phyloP scores from a whole-genome alignment of 2,888 invertebrate genomes.

The Conistra vaccinii region DNA sequence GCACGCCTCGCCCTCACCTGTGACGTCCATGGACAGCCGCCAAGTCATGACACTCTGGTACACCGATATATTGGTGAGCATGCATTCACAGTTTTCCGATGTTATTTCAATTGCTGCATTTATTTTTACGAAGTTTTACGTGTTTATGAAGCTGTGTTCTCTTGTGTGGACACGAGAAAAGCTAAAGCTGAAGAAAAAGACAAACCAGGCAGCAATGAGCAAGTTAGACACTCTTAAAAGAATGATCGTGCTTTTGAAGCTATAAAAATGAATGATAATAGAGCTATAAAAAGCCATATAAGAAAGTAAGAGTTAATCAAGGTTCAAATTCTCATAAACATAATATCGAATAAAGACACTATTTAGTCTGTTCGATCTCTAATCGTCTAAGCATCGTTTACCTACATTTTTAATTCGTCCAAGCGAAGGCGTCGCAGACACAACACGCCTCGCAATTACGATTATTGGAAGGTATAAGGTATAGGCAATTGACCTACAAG shows the following conservation, averaged over 20 bases:
- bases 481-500: conserved; percentile 86
- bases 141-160: conserved; percentile 16
- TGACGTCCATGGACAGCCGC: conserved; percentile 87
- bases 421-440: conserved; percentile 67
- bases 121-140: conserved; percentile 14
- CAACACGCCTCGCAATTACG: conserved; percentile 78
- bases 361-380: conserved; percentile 47
- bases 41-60: conserved; percentile 90
- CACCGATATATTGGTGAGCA: conserved; percentile 89
- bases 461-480: conserved; percentile 81
- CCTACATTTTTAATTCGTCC: conserved; percentile 67
- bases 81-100: conserved; percentile 58
- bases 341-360: conserved; percentile 30
- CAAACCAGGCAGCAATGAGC: not conserved
- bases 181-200: not conserved
- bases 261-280: conserved; percentile 37
- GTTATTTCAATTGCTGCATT: conserved; percentile 26
- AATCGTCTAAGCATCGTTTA: conserved; percentile 49
- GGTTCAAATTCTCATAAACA: conserved; percentile 22
- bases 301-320: conserved; percentile 39
- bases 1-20: conserved; percentile 77
- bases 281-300: conserved; percentile 19
- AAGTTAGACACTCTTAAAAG: not conserved
- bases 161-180: conserved; percentile 6
- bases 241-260: conserved; percentile 7